Evolutionary conservation across 1,140 invertebrate species (phyloP).

Genomic region (Theocolax elegans): DNA sequence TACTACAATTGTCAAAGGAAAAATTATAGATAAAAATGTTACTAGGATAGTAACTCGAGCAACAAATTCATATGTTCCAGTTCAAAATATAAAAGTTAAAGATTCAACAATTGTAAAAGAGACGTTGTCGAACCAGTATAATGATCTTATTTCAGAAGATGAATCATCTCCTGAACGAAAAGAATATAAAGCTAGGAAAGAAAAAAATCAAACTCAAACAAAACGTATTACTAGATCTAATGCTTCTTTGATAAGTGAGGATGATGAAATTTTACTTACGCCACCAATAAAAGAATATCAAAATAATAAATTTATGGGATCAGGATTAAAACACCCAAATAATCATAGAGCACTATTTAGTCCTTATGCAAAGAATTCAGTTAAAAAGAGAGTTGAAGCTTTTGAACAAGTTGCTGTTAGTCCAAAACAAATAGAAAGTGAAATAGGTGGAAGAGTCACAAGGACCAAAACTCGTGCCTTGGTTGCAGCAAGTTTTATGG

Average conservation of each 20-base stretch:
- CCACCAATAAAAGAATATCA: constrained; percentile 38
- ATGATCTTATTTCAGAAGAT: constrained; percentile 62
- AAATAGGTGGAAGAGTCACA: constrained; percentile 54
- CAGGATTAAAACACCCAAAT: constrained; percentile 36
- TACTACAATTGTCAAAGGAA: constrained; percentile 15
- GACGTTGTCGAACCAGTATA: too few species aligned
- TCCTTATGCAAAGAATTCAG: constrained; percentile 71
- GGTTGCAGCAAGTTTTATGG: constrained; percentile 39
- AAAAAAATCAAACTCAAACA: constrained; percentile 5
- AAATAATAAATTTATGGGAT: constrained; percentile 6
- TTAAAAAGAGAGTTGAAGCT: constrained; percentile 73
- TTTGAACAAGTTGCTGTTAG: constrained; percentile 68
- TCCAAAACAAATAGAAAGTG: constrained; percentile 47
- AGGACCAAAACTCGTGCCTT: constrained; percentile 64
- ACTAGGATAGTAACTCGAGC: background rate
- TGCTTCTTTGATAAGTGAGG: constrained; percentile 44
- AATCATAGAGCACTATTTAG: constrained; percentile 63
- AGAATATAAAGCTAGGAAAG: constrained; percentile 35
- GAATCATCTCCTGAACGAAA: constrained; percentile 58
- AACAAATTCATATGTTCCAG: background rate
- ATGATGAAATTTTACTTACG: constrained; percentile 49
- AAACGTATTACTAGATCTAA: constrained; percentile 41
- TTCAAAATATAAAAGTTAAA: background rate
- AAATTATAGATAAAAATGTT: background rate
- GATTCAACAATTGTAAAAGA: background rate